These are phyloP conservation scores for Mus pahari DNA, from an alignment of 2,113 vertebrate genomes.

Conservation along the genomic window DNA sequence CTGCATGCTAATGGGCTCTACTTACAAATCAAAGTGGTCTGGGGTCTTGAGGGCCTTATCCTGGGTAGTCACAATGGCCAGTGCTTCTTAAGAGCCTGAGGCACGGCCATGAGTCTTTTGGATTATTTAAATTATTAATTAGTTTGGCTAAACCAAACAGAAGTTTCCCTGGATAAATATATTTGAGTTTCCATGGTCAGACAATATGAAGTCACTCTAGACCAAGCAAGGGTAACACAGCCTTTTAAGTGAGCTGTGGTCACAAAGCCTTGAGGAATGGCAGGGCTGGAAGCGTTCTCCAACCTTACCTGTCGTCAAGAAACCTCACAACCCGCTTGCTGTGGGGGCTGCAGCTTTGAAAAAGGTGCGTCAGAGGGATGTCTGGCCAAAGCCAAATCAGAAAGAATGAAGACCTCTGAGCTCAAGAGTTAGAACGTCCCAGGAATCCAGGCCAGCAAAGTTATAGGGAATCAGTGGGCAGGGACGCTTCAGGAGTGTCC, in stretches of 20 bases:
- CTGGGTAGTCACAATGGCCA: neutral
- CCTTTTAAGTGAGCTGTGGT: neutral
- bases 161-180: neutral
- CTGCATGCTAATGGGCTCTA: neutral
- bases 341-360: neutral
- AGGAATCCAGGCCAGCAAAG: neutral
- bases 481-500: neutral
- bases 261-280: neutral
- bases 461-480: neutral
- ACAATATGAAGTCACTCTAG: neutral
- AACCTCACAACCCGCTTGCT: neutral
- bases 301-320: neutral
- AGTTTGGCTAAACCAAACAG: neutral
- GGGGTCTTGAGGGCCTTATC: neutral
- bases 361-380: neutral
- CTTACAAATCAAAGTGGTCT: neutral
- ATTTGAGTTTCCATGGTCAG: neutral
- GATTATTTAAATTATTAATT: neutral
- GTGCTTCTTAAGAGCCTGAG: neutral
- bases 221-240: neutral
- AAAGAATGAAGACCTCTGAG: neutral
- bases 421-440: neutral
- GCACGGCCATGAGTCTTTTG: neutral
- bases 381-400: neutral
- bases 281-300: neutral